Base-by-base conservation (phyloP, 2,888 invertebrate species). In the Rhyacophila evoluta region DNA sequence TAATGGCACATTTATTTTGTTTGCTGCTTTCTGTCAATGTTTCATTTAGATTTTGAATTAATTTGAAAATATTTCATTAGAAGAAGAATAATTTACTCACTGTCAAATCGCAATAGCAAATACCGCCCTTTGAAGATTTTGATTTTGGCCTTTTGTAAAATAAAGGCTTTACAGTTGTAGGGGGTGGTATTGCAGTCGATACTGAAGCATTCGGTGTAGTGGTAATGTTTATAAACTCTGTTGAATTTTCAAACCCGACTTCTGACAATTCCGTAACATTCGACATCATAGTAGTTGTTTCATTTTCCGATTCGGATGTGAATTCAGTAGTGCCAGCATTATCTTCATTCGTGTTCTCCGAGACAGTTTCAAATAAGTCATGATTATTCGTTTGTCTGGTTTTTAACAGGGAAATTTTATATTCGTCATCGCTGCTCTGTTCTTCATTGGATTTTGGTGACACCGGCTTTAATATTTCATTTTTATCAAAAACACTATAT, bases 21-120 rank as follows among this genome's bases (percentile, higher is more conserved):
- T n/a, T n/a, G n/a, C n/a, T n/a, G n/a, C n/a, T n/a, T n/a, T n/a
- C n/a, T n/a, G n/a, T n/a, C n/a, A n/a, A n/a, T n/a, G n/a, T n/a
- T n/a, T n/a, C n/a, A n/a, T n/a, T n/a, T n/a, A n/a, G n/a, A n/a
- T n/a, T n/a, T n/a, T n/a, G n/a, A n/a, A n/a, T n/a, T n/a, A n/a
- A n/a, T n/a, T n/a, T n/a, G n/a, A n/a, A n/a, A n/a, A n/a, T n/a
- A n/a, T n/a, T n/a, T n/a, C n/a, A n/a, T n/a, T n/a, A n/a, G n/a
- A n/a, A n/a, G n/a, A n/a, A n/a, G n/a, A n/a, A 27, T 1, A 12
- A 69, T 5, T 15, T 41, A 77, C 77, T 77, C 67, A 82, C 82
- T 8, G 41, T 75, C 27, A 82, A 72, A 74, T 82, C 80, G 72
- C 82, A 82, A 37, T 77, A 72, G 68, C 82, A 82, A 72, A 80